phyloP scores from a whole-genome alignment of 2,113 vertebrate genomes.

The Capreolus pygargus region DNA sequence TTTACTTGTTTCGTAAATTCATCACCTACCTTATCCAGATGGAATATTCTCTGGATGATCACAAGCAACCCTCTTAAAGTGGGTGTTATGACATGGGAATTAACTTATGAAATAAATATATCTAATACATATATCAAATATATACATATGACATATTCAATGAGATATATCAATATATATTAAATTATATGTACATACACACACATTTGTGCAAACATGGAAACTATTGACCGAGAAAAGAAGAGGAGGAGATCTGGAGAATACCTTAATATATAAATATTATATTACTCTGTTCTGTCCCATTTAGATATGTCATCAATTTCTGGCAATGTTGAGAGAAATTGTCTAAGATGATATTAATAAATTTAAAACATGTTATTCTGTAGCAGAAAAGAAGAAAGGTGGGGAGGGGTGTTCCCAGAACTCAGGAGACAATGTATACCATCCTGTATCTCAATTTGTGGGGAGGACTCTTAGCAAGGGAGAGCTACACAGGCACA shows the following conservation, averaged over 20 bases:
- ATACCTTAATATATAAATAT: background rate
- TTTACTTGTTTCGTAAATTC: background rate
- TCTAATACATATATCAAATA: background rate
- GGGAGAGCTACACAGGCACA: background rate
- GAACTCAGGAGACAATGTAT: background rate
- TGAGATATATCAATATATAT: background rate
- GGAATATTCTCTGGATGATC: background rate
- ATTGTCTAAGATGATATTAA: background rate
- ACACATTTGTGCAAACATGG: background rate
- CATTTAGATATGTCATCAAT: background rate
- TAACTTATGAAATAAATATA: background rate
- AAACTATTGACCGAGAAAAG: background rate
- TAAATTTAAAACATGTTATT: conserved; percentile 9
- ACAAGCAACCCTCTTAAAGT: background rate
- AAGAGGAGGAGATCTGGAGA: background rate
- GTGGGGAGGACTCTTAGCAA: background rate
- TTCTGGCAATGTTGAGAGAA: background rate
- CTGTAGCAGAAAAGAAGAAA: background rate
- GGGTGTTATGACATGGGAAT: background rate
- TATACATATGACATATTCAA: background rate
- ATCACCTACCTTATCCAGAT: background rate
- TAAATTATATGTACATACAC: background rate
- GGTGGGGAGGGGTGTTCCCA: background rate
- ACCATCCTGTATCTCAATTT: background rate
- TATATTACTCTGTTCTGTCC: background rate